Conservation (phyloP, 2,113 vertebrate genomes). For the Erythrocercus mccallii region DNA sequence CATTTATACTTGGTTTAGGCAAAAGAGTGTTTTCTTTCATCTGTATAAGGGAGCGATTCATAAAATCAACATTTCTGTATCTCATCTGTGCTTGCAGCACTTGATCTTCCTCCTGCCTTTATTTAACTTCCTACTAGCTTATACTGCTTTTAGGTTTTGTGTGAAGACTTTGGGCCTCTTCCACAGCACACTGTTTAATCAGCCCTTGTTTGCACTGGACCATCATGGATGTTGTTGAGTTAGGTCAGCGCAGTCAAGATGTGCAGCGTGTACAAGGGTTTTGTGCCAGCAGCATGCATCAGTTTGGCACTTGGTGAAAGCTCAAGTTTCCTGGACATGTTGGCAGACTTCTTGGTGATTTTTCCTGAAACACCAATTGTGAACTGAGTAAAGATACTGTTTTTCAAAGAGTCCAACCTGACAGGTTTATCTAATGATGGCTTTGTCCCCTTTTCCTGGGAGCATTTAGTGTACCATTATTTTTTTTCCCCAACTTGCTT, state of each 20-base stretch:
- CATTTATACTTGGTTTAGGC: not conserved
- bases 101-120: not conserved
- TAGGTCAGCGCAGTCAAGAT: not conserved
- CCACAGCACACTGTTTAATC: not conserved
- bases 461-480: not conserved
- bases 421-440: not conserved
- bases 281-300: not conserved
- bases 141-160: not conserved
- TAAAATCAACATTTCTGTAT: not conserved
- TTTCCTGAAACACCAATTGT: not conserved
- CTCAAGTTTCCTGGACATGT: not conserved
- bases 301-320: not conserved
- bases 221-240: fast-evolving
- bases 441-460: not conserved
- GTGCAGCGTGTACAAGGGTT: not conserved
- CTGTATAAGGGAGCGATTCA: fast-evolving
- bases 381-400: not conserved
- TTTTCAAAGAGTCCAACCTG: not conserved
- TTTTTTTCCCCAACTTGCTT: not conserved
- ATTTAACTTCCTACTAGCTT: not conserved
- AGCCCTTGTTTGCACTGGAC: not conserved
- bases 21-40: not conserved
- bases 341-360: not conserved
- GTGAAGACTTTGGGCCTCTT: not conserved
- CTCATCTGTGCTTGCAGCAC: not conserved